Conservation (phyloP, 1,140 invertebrate species). For the Dermatophagoides farinae region DNA sequence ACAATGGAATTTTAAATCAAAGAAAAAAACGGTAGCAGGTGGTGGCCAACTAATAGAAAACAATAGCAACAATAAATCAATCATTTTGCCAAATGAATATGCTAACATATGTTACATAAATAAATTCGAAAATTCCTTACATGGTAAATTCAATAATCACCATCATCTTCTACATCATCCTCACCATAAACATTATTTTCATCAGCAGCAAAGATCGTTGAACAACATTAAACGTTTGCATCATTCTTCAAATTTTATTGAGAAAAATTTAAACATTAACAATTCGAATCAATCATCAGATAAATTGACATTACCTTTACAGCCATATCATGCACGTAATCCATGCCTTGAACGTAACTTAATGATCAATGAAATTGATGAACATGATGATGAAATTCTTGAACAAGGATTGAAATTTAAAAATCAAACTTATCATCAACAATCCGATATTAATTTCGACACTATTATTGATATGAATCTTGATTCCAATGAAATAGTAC, state of each 20-base stretch:
- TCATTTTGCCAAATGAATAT: neutral
- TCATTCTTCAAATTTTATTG: neutral
- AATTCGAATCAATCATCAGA: conserved; percentile 14
- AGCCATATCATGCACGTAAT: conserved; percentile 68
- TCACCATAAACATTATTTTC: conserved; percentile 1
- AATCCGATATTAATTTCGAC: conserved; percentile 22
- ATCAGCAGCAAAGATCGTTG: neutral
- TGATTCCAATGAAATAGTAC: conserved; percentile 24
- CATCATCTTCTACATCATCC: conserved; percentile 7
- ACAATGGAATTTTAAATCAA: neutral
- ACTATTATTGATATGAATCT: conserved; percentile 25
- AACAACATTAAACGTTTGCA: neutral
- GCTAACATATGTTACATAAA: neutral
- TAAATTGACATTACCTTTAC: conserved; percentile 29
- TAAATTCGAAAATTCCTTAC: conserved; percentile 7
- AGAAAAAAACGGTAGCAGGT: neutral
- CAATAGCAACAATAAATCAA: neutral
- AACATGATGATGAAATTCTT: conserved; percentile 38
- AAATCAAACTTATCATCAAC: conserved; percentile 32
- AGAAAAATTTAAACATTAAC: neutral
- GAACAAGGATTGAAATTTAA: conserved; percentile 31
- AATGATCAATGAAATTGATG: conserved; percentile 38
- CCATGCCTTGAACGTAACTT: conserved; percentile 68
- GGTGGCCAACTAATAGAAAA: neutral
- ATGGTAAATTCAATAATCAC: neutral